Evolutionary conservation across 37 sponge, comb jelly and placozoan genomes (phyloP).

Genomic region (Aplysina aerophoba): DNA sequence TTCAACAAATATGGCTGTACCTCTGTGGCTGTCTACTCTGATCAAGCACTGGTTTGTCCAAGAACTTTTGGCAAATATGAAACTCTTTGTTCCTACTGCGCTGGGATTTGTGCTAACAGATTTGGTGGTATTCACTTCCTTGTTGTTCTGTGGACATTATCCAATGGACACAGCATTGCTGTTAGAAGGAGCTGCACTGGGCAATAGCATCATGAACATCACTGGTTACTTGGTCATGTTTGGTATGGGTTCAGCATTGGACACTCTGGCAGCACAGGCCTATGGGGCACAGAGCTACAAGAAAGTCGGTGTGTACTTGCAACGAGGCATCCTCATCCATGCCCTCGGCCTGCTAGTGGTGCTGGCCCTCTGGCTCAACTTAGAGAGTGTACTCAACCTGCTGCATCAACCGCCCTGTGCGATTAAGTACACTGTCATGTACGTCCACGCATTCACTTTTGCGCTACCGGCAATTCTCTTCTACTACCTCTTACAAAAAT

Average conservation of each 20-base stretch:
- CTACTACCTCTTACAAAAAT: constrained; percentile 45
- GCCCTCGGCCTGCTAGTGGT: constrained; percentile 23
- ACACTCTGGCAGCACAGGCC: constrained; percentile 37
- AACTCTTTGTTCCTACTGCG: too few species aligned
- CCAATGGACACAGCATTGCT: constrained; percentile 14
- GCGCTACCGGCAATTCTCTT: constrained; percentile 16
- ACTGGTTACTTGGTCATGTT: background rate
- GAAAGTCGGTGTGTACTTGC: constrained; percentile 61
- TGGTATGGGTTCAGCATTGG: constrained; percentile 8
- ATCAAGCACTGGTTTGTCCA: too few species aligned
- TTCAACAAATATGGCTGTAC: too few species aligned
- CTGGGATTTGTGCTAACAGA: constrained; percentile 30
- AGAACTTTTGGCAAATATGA: too few species aligned
- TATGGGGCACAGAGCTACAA: constrained; percentile 74
- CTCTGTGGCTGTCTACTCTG: too few species aligned
- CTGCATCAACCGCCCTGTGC: constrained; percentile 62
- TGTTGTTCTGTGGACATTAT: constrained; percentile 55
- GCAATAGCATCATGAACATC: background rate
- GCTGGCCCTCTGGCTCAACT: constrained; percentile 50
- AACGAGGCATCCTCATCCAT: constrained; percentile 58
- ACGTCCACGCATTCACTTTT: background rate
- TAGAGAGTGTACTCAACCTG: constrained; percentile 56
- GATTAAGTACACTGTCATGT: constrained; percentile 19
- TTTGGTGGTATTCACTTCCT: constrained; percentile 12
- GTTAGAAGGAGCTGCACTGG: constrained; percentile 44